These are phyloP conservation scores for Bicyclus anynana DNA, from an alignment of 1,140 invertebrate genomes.

Conservation along the genomic window DNA sequence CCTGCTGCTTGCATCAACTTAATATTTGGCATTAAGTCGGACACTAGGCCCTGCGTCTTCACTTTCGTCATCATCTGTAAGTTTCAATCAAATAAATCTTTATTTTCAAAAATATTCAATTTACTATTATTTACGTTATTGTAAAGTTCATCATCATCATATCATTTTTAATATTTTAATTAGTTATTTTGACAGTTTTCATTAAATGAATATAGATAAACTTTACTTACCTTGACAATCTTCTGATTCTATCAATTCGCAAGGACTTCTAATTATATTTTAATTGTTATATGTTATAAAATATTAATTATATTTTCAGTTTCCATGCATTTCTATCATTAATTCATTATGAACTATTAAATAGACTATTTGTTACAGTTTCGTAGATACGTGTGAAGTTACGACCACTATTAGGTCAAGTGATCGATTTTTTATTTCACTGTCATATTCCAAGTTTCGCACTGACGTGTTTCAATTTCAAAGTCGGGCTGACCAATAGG, in stretches of 20 bases:
- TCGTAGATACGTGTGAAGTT: constrained; percentile 23
- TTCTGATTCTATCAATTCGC: neutral
- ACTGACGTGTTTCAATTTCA: constrained; percentile 57
- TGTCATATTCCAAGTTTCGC: constrained; percentile 37
- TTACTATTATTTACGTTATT: too few species aligned
- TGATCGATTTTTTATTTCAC: constrained; percentile 47
- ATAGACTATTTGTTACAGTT: neutral
- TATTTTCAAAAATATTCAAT: too few species aligned
- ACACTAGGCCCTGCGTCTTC: constrained; percentile 82
- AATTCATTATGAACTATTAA: too few species aligned
- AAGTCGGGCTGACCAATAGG: constrained; percentile 43
- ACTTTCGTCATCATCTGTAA: constrained; percentile 73
- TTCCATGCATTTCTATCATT: too few species aligned
- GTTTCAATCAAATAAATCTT: neutral
- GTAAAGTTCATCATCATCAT: too few species aligned
- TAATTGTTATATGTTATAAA: too few species aligned
- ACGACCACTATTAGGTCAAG: constrained; percentile 22
- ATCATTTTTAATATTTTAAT: neutral
- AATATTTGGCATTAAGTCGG: constrained; percentile 89
- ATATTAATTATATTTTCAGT: too few species aligned
- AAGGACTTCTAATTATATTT: neutral
- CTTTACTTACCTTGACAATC: constrained; percentile 30
- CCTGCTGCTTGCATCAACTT: constrained; percentile 85
- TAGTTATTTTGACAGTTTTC: too few species aligned
- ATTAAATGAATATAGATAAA: too few species aligned